A percentile compares a stretch with the other conserved stretches of the same genome.
Conservation (phyloP, 2,797 vertebrate species). For the Crocodylus rhombifer region DNA sequence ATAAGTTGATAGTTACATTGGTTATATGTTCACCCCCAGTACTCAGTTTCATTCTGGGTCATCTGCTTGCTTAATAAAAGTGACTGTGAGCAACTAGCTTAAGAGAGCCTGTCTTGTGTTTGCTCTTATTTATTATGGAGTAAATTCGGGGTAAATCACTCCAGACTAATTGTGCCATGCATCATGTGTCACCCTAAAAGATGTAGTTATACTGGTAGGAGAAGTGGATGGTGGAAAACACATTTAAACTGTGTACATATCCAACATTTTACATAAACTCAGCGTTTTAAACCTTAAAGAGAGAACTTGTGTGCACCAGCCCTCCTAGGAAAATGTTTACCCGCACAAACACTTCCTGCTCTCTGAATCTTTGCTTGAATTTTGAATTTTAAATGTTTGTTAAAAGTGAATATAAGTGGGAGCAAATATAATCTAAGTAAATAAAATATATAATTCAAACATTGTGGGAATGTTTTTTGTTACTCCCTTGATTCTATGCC, state of each 20-base stretch:
- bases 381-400: fast-evolving
- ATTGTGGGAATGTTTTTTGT: background rate
- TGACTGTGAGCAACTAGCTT: too few species aligned
- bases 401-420: background rate
- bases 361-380: background rate
- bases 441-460: background rate
- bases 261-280: too few species aligned
- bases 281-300: background rate
- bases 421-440: background rate
- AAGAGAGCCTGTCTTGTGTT: too few species aligned
- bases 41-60: too few species aligned
- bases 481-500: background rate
- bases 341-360: background rate
- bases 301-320: background rate
- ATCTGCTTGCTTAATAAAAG: too few species aligned
- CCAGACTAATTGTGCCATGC: too few species aligned
- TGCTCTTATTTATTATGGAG: too few species aligned
- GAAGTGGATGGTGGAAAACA: background rate
- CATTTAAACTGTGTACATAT: background rate
- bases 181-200: background rate
- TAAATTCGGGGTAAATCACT: too few species aligned
- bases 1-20: too few species aligned
- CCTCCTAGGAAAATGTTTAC: background rate
- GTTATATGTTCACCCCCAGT: too few species aligned
- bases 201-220: background rate